These are phyloP conservation scores for Cephus nigrinus DNA, from an alignment of 2,888 invertebrate species.

Conservation along the genomic window DNA sequence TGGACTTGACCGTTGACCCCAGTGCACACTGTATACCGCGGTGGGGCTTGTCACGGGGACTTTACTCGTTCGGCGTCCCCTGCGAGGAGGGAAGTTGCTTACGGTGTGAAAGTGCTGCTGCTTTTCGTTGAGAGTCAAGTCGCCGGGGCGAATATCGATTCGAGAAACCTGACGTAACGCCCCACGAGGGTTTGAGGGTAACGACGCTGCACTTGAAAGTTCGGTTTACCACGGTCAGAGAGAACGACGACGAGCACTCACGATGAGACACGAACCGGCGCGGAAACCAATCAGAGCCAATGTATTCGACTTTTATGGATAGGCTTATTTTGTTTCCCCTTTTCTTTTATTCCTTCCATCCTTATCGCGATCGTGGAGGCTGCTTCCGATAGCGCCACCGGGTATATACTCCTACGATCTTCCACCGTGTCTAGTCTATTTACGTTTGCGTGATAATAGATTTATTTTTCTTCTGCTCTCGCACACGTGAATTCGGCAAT, in stretches of 20 bases:
- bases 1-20: conserved; percentile 37
- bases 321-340: background rate
- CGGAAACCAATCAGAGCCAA: background rate
- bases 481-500: background rate
- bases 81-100: background rate
- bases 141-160: conserved; percentile 4
- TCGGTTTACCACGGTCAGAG: background rate
- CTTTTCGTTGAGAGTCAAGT: background rate
- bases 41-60: background rate
- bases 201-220: conserved; percentile 4
- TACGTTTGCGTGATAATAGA: no score
- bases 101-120: background rate
- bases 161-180: conserved; percentile 3
- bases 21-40: background rate
- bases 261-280: background rate
- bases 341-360: background rate
- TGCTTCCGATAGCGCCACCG: background rate
- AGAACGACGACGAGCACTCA: background rate
- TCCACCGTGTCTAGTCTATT: background rate
- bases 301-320: background rate
- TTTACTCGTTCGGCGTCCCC: background rate
- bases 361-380: background rate
- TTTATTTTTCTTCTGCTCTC: background rate
- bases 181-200: conserved; percentile 1
- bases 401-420: background rate